Conservation (phyloP, 2,888 invertebrate species). For the Trichogramma evanescens region DNA sequence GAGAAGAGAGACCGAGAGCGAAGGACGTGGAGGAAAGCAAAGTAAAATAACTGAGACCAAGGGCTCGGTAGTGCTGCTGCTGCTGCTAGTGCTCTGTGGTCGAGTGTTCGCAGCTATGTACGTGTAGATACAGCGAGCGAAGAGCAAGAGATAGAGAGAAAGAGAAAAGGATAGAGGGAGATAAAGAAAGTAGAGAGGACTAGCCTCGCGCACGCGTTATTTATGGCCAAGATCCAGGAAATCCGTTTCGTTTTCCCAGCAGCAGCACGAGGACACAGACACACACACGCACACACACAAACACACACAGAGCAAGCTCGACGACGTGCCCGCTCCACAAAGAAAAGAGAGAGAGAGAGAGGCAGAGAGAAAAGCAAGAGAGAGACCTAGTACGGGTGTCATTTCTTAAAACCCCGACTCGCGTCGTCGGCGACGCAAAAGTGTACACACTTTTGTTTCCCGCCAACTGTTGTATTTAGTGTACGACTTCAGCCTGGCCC, state of each 20-base stretch:
- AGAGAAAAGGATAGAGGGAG: not conserved
- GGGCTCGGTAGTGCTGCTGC: not conserved
- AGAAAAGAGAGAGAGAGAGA: not conserved
- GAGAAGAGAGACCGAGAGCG: not conserved
- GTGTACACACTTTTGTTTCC: too few species aligned
- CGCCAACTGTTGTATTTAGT: too few species aligned
- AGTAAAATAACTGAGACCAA: conserved; percentile 9
- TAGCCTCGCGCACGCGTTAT: conserved; percentile 7
- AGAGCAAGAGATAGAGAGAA: not conserved
- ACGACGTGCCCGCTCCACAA: not conserved
- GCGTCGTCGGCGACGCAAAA: too few species aligned
- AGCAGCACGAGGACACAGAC: not conserved
- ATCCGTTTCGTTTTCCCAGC: conserved; percentile 16
- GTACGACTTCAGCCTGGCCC: too few species aligned
- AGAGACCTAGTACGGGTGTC: not conserved
- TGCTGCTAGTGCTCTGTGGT: too few species aligned
- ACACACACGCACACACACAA: too few species aligned
- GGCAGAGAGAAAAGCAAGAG: not conserved
- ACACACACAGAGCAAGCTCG: not conserved
- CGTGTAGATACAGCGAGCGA: not conserved
- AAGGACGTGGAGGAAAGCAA: not conserved
- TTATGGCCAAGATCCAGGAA: conserved; percentile 21
- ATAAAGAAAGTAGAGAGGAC: not conserved
- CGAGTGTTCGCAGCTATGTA: too few species aligned
- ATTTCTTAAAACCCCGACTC: too few species aligned